Evolutionary conservation across 1,140 invertebrate genomes (phyloP), one percentile per base, ranked within the genome.

Genomic region (Amphibalanus amphitrite): DNA sequence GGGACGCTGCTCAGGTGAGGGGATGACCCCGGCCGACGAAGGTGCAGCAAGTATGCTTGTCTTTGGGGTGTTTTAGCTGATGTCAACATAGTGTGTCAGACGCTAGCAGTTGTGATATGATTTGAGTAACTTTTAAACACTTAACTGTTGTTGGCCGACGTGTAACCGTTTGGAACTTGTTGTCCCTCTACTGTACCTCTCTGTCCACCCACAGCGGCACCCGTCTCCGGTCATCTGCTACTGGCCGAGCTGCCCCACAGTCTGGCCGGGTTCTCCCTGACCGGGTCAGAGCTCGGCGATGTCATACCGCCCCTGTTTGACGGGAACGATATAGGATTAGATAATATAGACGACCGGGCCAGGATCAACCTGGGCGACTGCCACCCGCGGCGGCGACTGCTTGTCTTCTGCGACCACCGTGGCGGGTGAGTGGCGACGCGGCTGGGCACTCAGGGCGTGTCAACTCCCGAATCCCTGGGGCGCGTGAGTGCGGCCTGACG

Each of bases 1-100:
- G 74, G 83, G 80, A 64, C 82, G 83, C 75, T 89, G 88, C 80
- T 78, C 83, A 72, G 80, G 86, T 88, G 69, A 40, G 29, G 69
- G 68, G 15, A 64, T 17, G 30, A 74, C 69, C 69, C 29, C 69
- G 59, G 38, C 65, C 28, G 71, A 68, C 40, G 65, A 40, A 29
- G 59, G 67, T 73, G 75, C 23, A 74, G 73, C 69, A n/a, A n/a
- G n/a, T n/a, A n/a, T n/a, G n/a, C n/a, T n/a, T n/a, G n/a, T n/a
- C n/a, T n/a, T n/a, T n/a, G n/a, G n/a, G n/a, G n/a, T n/a, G n/a
- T n/a, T n/a, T n/a, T n/a, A n/a, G n/a, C n/a, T n/a, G n/a, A n/a
- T n/a, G n/a, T n/a, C n/a, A n/a, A n/a, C n/a, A n/a, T n/a, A n/a
- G n/a, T n/a, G n/a, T n/a, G n/a, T n/a, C n/a, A n/a, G n/a, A n/a